Conservation (phyloP, 2,797 vertebrate genomes). For the Cossypha caffra region DNA sequence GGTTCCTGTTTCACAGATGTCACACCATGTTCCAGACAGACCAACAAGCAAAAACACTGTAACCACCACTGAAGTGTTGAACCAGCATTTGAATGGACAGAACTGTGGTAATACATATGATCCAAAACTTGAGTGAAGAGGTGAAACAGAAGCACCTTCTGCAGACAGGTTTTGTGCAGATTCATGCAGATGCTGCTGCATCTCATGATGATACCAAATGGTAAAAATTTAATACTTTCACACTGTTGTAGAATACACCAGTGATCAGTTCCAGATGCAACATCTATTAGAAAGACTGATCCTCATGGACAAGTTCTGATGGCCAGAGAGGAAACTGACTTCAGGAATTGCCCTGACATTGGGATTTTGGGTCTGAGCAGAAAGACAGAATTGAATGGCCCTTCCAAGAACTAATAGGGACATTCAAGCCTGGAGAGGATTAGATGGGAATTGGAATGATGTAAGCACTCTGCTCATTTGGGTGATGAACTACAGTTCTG, state of each 20-base stretch:
- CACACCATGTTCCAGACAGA: background rate
- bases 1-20: background rate
- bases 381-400: background rate
- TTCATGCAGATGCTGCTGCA: background rate
- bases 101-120: background rate
- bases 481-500: background rate
- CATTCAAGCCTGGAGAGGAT: background rate
- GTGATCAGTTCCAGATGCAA: background rate
- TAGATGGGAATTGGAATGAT: background rate
- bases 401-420: background rate
- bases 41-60: background rate
- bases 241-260: background rate
- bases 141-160: background rate
- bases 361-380: background rate
- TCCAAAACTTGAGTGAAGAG: background rate
- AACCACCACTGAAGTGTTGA: background rate
- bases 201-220: rapidly evolving
- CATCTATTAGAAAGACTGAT: background rate
- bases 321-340: background rate
- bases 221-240: background rate
- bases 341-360: background rate
- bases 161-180: background rate
- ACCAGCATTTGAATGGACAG: background rate
- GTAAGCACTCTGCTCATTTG: background rate
- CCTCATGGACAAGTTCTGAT: background rate